These are phyloP conservation scores for Lindbergichthys nudifrons DNA, from an alignment of 2,797 vertebrate genomes.

Conservation along the genomic window DNA sequence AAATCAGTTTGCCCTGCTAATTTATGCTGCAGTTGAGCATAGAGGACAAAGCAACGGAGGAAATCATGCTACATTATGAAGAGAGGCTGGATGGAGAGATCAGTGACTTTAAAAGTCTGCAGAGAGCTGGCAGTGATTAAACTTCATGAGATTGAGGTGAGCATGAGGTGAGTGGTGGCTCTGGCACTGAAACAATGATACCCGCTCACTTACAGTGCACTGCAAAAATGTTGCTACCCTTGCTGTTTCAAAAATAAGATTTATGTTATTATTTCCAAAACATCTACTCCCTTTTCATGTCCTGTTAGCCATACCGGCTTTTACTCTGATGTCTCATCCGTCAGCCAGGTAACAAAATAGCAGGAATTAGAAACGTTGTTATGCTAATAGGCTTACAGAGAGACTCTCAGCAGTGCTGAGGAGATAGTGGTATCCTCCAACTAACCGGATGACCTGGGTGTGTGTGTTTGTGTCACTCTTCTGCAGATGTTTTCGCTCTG, in stretches of 20 bases:
- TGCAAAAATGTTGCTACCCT: too few species aligned
- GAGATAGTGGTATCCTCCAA: slow-evolving; percentile 40
- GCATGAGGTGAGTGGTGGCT: slow-evolving; percentile 17
- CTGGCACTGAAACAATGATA: slow-evolving; percentile 10
- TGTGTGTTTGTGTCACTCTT: slow-evolving; percentile 26
- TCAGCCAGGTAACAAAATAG: slow-evolving; percentile 1
- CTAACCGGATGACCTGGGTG: slow-evolving; percentile 7
- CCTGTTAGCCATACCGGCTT: too few species aligned
- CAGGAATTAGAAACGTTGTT: slow-evolving; percentile 55
- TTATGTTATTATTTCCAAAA: too few species aligned
- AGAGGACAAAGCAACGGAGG: not conserved
- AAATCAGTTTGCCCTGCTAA: not conserved
- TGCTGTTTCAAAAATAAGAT: too few species aligned
- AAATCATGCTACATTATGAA: not conserved
- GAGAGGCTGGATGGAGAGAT: slow-evolving; percentile 2
- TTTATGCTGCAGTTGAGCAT: not conserved
- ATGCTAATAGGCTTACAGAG: slow-evolving; percentile 53
- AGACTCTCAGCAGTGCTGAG: slow-evolving; percentile 26
- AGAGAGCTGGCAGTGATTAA: slow-evolving; percentile 1
- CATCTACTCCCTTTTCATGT: too few species aligned
- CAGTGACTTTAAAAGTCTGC: not conserved
- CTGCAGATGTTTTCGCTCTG: slow-evolving; percentile 68
- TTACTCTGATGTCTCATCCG: too few species aligned
- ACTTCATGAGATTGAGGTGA: slow-evolving; percentile 18
- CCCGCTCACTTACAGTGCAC: not conserved